Percentiles rank a stretch among this genome's conserved stretches.
Conservation (phyloP, 2,888 invertebrate genomes). For the Netelia inedita region DNA sequence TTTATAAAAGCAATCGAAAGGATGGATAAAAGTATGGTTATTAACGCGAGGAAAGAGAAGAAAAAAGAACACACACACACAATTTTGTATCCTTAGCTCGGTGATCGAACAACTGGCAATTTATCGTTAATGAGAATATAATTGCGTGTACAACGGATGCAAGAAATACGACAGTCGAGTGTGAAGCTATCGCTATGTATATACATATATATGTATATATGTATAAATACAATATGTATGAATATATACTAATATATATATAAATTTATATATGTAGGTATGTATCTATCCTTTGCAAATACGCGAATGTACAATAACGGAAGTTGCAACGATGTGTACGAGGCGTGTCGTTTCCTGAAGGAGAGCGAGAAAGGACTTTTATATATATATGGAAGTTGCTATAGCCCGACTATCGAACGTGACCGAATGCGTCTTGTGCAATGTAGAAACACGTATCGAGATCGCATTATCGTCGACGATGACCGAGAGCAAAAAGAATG, state of each 20-base stretch:
- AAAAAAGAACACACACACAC: not conserved
- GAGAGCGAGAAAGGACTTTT: constrained; percentile 53
- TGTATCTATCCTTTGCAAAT: not conserved
- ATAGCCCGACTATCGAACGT: constrained; percentile 46
- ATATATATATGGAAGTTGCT: constrained; percentile 40
- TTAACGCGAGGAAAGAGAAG: constrained; percentile 12
- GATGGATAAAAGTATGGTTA: constrained; percentile 4
- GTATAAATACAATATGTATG: not conserved
- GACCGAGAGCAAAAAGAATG: constrained; percentile 5
- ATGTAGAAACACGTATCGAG: constrained; percentile 36
- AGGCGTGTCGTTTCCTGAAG: constrained; percentile 76
- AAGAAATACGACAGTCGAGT: constrained; percentile 48
- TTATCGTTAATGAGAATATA: constrained; percentile 31
- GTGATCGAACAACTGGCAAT: constrained; percentile 3
- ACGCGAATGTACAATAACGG: constrained; percentile 65
- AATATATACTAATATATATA: constrained; percentile 1
- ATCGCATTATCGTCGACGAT: constrained; percentile 11
- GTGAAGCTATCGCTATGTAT: constrained; percentile 18
- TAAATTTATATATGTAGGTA: not conserved
- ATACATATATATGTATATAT: not conserved
- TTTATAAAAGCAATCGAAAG: constrained; percentile 3
- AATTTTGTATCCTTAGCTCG: not conserved
- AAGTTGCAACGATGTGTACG: constrained; percentile 75
- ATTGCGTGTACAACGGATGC: constrained; percentile 55
- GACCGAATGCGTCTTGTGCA: constrained; percentile 53